Evolutionary conservation across 1,140 invertebrate species (phyloP).

Genomic region (Agrilus planipennis): DNA sequence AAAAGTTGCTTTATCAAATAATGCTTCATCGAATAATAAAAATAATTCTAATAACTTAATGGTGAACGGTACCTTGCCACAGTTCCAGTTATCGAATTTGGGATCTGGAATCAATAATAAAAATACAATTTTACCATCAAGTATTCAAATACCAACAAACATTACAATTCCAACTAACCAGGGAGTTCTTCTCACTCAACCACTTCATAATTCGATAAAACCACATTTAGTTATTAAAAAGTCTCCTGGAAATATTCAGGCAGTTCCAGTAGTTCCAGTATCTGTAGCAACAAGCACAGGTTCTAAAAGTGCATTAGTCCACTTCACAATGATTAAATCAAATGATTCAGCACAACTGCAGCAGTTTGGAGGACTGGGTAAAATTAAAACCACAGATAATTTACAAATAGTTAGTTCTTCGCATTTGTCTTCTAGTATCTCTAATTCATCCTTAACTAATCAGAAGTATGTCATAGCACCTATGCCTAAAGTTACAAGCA

Average conservation of each 20-base stretch:
- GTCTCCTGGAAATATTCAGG: constrained; percentile 17
- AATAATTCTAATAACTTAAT: constrained; percentile 15
- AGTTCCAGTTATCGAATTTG: constrained; percentile 20
- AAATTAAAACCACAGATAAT: constrained; percentile 6
- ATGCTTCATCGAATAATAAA: constrained; percentile 16
- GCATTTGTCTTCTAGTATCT: no score
- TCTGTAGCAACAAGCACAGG: constrained; percentile 2
- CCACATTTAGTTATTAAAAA: constrained; percentile 22
- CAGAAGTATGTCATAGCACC: constrained; percentile 31
- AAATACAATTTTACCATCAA: constrained; percentile 4
- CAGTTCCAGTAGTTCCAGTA: constrained; percentile 15
- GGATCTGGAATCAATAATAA: constrained; percentile 9
- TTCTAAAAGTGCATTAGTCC: constrained; percentile 18
- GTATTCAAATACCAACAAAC: constrained; percentile 9
- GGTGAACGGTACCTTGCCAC: constrained; percentile 20
- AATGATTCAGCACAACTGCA: constrained; percentile 14
- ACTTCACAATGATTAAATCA: constrained; percentile 29
- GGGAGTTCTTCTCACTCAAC: constrained; percentile 23
- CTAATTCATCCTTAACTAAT: constrained; percentile 5
- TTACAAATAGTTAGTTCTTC: constrained; percentile 7
- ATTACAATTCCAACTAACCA: constrained; percentile 11
- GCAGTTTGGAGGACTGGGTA: neutral
- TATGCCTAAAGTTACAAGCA: constrained; percentile 41
- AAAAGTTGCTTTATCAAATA: constrained; percentile 15
- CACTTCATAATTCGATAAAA: constrained; percentile 15